Base-by-base conservation (phyloP, 2,797 vertebrate genomes). In the Emydoidea blandingii region DNA sequence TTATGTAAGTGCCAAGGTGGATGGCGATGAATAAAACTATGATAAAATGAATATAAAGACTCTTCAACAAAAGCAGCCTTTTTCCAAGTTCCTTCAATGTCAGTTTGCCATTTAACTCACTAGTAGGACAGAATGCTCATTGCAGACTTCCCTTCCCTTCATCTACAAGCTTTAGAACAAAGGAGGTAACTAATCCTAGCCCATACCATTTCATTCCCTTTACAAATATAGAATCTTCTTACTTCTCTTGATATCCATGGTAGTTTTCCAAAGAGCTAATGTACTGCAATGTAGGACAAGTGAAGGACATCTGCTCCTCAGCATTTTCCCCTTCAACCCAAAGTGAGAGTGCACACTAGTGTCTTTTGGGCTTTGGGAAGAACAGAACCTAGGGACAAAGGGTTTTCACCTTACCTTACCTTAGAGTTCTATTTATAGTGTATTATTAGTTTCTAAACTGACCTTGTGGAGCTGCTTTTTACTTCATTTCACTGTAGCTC, bases 371-470 rank as follows among this genome's bases (percentile, higher is more conserved):
- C 65, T 95, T 92, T 83, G 19, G 74, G 44, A 95, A 72, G 12
- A 90, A 86, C 82, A 86, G 83, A 34, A 88, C 50, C 52, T 72
- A 21, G 90, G 85, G 79, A 87, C 50, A 54, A 90, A 82, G 72
- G 85, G 5, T 0, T 84, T 65, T 94, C 76, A n/a, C 49, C 44
- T 91, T 62, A 50, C 76, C 83, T 96, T 80, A 82, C 85, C 85
- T 82, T 74, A 27, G 76, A 87, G 44, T 79, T 49, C n/a, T 56
- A 94, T 90, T 78, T 76, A 92, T 93, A 92, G 41, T 56, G 3
- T 94, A 88, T 85, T 93, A 87, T 31, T 54, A 47, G 62, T 95
- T 89, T 87, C 80, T 84, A 82, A 94, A 92, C 49, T 79, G 95
- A 91, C 89, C 56, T 85, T 72, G 12, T 27, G 31, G 34, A 62